These are phyloP conservation scores for Scaeva pyrastri DNA, from an alignment of 2,888 invertebrate species.

Conservation along the genomic window DNA sequence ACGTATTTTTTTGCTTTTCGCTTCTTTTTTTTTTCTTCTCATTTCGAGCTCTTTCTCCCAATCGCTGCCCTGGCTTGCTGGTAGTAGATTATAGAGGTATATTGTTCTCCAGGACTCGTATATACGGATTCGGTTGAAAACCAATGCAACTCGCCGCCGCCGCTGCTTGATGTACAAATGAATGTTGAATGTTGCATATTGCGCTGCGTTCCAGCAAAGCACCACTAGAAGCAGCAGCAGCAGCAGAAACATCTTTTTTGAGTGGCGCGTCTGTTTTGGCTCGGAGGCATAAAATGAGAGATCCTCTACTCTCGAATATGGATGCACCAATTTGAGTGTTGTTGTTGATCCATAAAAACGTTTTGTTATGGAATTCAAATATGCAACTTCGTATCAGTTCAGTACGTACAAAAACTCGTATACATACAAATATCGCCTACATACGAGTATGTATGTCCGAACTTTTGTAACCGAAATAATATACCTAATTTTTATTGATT, in stretches of 20 bases:
- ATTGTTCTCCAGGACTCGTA: constrained; percentile 45
- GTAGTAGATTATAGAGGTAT: constrained; percentile 42
- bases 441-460: too few species aligned
- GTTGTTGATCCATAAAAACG: constrained; percentile 66
- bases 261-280: constrained; percentile 75
- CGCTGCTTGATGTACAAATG: constrained; percentile 30
- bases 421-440: too few species aligned
- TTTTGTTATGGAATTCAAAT: constrained; percentile 50
- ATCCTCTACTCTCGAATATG: constrained; percentile 59
- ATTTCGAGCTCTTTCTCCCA: constrained; percentile 12
- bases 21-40: constrained; percentile 5
- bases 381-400: background rate
- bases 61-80: too few species aligned
- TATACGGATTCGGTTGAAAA: constrained; percentile 57
- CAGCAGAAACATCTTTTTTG: constrained; percentile 65
- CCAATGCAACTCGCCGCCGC: constrained; percentile 52
- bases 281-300: constrained; percentile 73
- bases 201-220: constrained; percentile 27
- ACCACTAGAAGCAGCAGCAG: constrained; percentile 25
- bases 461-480: too few species aligned
- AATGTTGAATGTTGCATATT: constrained; percentile 71
- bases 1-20: constrained; percentile 1
- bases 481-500: too few species aligned
- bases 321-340: constrained; percentile 60
- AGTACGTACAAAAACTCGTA: too few species aligned